Conservation (phyloP, 1,140 invertebrate species). For the Saccostrea echinata region DNA sequence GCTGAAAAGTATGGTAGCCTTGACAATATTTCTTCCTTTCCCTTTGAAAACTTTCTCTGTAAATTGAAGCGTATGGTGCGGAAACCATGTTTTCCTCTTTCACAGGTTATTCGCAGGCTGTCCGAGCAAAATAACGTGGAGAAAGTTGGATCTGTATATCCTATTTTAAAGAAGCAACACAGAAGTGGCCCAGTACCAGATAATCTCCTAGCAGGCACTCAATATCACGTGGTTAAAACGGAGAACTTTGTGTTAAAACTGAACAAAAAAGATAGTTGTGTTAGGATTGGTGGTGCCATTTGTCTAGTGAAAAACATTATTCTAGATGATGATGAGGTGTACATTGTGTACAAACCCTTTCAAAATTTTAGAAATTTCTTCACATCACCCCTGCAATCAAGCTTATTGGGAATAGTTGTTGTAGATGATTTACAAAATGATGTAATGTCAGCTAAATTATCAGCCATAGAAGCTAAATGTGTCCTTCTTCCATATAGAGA, state of each 20-base stretch:
- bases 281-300: no score
- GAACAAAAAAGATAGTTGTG: background rate
- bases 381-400: constrained; percentile 11
- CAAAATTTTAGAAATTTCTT: background rate
- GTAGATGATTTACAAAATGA: constrained; percentile 1
- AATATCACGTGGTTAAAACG: no score
- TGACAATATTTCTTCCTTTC: constrained; percentile 78
- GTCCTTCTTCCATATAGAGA: no score
- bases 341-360: background rate
- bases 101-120: no score
- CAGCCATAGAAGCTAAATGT: background rate
- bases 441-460: background rate
- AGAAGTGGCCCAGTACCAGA: background rate
- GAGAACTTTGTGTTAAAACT: no score
- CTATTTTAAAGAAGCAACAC: background rate
- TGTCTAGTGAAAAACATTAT: constrained; percentile 10
- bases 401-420: constrained; percentile 33
- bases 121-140: no score
- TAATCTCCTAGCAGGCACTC: background rate
- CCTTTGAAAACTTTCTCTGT: constrained; percentile 80
- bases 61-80: constrained; percentile 75
- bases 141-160: background rate
- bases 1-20: constrained; percentile 76
- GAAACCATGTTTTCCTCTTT: no score
- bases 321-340: background rate